These are phyloP conservation scores for Stomorhina lunata DNA, from an alignment of 2,888 invertebrate genomes.

Conservation along the genomic window DNA sequence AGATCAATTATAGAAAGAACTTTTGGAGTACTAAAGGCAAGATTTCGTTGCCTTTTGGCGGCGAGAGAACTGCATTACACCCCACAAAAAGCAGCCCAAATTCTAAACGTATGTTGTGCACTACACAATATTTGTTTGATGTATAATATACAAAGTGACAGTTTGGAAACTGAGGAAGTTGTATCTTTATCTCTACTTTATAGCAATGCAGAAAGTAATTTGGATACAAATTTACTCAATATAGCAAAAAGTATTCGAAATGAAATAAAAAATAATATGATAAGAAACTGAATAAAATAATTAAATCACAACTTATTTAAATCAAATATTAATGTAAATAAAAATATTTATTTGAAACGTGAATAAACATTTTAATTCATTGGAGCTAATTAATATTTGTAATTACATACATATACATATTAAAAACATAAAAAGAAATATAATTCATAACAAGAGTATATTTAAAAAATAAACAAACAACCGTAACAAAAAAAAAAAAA, in stretches of 20 bases:
- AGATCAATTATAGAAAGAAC: neutral
- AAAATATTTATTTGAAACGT: neutral
- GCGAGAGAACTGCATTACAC: slow-evolving; percentile 36
- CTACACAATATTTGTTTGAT: slow-evolving; percentile 35
- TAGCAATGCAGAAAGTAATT: neutral
- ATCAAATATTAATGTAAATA: neutral
- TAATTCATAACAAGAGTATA: neutral
- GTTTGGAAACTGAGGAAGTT: neutral
- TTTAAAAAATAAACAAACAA: neutral
- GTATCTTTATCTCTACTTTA: neutral
- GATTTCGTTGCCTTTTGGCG: slow-evolving; percentile 3
- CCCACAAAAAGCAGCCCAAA: slow-evolving; percentile 33
- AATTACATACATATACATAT: no score
- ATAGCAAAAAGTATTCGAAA: neutral
- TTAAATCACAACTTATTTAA: no score
- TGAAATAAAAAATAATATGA: neutral
- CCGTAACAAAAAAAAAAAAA: neutral
- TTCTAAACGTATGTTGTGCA: slow-evolving; percentile 21
- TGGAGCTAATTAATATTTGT: no score
- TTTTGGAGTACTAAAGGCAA: neutral
- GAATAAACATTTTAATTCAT: no score
- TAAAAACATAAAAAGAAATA: neutral
- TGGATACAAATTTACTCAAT: neutral
- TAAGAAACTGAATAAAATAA: neutral
- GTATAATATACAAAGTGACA: neutral